Percentiles rank a stretch among this genome's conserved stretches.
These are phyloP conservation scores for Nomada flava DNA, from an alignment of 2,888 invertebrate species.

Conservation along the genomic window DNA sequence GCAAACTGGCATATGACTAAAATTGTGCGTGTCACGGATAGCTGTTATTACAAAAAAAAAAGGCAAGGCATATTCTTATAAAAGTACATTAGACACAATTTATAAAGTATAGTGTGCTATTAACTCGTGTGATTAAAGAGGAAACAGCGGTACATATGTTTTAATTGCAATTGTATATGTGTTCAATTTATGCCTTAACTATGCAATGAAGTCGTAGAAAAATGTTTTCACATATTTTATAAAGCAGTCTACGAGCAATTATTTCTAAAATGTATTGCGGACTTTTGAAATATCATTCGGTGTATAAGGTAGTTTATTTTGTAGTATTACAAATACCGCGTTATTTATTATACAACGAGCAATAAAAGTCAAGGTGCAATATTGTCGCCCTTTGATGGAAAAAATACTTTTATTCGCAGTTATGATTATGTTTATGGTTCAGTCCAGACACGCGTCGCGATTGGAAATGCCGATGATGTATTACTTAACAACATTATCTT, in stretches of 20 bases:
- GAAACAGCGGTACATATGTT: background rate
- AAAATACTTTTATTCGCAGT: constrained; percentile 69
- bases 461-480: constrained; percentile 47
- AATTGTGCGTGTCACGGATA: constrained; percentile 27
- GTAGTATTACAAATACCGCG: constrained; percentile 43
- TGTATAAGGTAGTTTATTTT: constrained; percentile 13
- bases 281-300: constrained; percentile 35
- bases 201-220: constrained; percentile 24
- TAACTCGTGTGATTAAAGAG: background rate
- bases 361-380: constrained; percentile 28
- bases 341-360: constrained; percentile 27
- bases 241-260: constrained; percentile 14
- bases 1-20: constrained; percentile 23
- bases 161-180: background rate
- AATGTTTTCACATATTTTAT: constrained; percentile 48
- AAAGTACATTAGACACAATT: constrained; percentile 21
- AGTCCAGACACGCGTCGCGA: constrained; percentile 46
- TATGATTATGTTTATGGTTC: constrained; percentile 73
- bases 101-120: constrained; percentile 6
- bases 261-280: constrained; percentile 22
- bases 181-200: constrained; percentile 37
- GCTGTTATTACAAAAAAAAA: constrained; percentile 25
- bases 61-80: constrained; percentile 7
- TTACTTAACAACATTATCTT: constrained; percentile 62
- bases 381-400: constrained; percentile 35